phyloP scores from a whole-genome alignment of 1,140 invertebrate genomes.

The Monomorium pharaonis region DNA sequence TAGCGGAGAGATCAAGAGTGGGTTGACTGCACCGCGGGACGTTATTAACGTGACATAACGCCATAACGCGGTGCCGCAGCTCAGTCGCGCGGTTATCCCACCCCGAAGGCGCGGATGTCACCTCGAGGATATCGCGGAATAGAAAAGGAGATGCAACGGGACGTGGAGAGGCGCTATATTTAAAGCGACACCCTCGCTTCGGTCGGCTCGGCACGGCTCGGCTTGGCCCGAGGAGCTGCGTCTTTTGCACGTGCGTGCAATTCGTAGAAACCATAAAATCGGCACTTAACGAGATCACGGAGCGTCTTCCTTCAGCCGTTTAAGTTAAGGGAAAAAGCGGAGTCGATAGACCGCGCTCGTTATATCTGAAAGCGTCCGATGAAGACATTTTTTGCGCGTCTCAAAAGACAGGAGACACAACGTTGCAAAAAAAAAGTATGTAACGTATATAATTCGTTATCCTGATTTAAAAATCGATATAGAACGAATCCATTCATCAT shows the following conservation, averaged over 20 bases:
- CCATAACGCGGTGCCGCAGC: slow-evolving; percentile 63
- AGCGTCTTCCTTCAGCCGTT: slow-evolving; percentile 42
- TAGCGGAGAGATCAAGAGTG: slow-evolving; percentile 72
- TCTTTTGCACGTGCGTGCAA: slow-evolving; percentile 70
- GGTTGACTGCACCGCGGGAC: slow-evolving; percentile 55
- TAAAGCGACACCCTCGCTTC: slow-evolving; percentile 70
- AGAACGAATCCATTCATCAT: background rate
- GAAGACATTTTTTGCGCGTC: slow-evolving; percentile 2
- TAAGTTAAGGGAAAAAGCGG: slow-evolving; percentile 26
- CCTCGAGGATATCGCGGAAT: slow-evolving; percentile 50
- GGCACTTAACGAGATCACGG: slow-evolving; percentile 65
- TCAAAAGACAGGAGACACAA: background rate
- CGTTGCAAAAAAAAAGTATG: background rate
- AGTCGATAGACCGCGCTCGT: slow-evolving; percentile 22
- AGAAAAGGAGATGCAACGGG: slow-evolving; percentile 64
- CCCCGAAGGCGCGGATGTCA: slow-evolving; percentile 1
- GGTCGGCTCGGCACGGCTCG: slow-evolving; percentile 9
- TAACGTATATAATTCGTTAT: background rate
- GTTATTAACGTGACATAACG: slow-evolving; percentile 80
- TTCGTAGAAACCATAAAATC: slow-evolving; percentile 71
- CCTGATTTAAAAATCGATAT: background rate
- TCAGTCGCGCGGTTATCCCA: slow-evolving; percentile 12
- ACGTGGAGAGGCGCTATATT: slow-evolving; percentile 69
- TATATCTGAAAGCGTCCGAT: background rate
- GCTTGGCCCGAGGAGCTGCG: slow-evolving; percentile 48